Conservation (phyloP, 1,140 invertebrate species). For the Drosophila mayri region DNA sequence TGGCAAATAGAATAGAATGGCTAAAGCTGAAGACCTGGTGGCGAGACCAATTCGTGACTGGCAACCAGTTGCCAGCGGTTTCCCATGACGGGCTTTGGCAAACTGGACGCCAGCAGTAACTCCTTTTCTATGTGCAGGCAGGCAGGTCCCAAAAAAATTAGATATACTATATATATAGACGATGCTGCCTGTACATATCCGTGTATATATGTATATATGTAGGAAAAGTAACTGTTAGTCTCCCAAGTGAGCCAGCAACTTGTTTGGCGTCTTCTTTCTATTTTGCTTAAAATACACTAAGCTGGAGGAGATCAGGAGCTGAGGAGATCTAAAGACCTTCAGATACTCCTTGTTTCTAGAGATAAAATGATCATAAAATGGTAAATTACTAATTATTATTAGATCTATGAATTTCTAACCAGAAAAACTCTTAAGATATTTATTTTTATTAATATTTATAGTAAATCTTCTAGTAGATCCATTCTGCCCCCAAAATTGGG, state of each 20-base stretch:
- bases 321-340: background rate
- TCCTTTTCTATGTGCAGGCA: conserved; percentile 34
- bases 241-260: conserved; percentile 68
- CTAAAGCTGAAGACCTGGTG: conserved; percentile 7
- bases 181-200: conserved; percentile 27
- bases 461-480: background rate
- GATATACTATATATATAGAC: conserved; percentile 15
- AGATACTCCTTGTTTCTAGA: background rate
- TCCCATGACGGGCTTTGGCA: conserved; percentile 55
- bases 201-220: conserved; percentile 53
- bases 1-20: conserved; percentile 65
- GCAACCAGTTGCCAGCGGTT: conserved; percentile 71
- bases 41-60: conserved; percentile 70
- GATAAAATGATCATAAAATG: background rate
- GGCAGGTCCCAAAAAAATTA: conserved; percentile 45
- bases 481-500: background rate
- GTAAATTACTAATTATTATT: background rate
- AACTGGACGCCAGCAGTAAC: conserved; percentile 59
- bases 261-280: conserved; percentile 75
- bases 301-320: conserved; percentile 9
- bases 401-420: too few relatives aligned
- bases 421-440: background rate
- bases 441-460: background rate
- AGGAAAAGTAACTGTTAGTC: conserved; percentile 79
- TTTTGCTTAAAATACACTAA: conserved; percentile 53